Evolutionary conservation across 2,113 vertebrate species (phyloP), one percentile per base, ranked within the genome.

Genomic region (Tangachromis dhanisi): DNA sequence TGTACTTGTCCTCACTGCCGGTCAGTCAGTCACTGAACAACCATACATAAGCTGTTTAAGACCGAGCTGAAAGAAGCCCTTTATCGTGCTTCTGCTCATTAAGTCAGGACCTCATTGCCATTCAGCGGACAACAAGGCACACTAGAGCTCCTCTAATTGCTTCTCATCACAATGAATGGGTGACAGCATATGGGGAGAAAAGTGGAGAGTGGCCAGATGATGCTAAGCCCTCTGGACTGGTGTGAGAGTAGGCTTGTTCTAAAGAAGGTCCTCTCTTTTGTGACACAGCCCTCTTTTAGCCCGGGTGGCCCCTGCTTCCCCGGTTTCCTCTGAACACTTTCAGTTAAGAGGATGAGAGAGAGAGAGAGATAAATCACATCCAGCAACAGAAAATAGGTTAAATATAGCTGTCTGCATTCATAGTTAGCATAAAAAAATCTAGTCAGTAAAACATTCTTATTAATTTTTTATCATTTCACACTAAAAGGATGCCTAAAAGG

Each of bases 81-180:
- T 95, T 90, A 91, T 93, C 89, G 61, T 89, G 86, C 87, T 92
- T 92, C 59, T 83, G 79, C 87, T 94, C 92, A 92, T 94, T 92
- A 91, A 90, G 81, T 87, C 71, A 11, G 89, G 89, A 88, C 87
- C 85, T 93, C 89, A 76, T 87, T 81, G 88, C 87, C 84, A 90
- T 92, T 92, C 84, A 88, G 71, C 57, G 38, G 92, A 83, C 85
- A 90, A 90, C 54, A 90, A 89, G 85, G 80, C 88, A 40, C 55
- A 45, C 79, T 84, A 49, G 84, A 88, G 84, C 89, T 81, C 38
- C 80, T 89, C 88, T 93, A 92, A 94, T 95, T 94, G 91, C 88
- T 88, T 87, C 76, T 88, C 80, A 68, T 88, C 81, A 86, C 83
- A 80, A 40, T 88, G 91, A 93, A 87, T 81, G 92, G 84, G 33